Base-by-base conservation (phyloP, 1,140 invertebrate species). In the Drosophila seguyi region DNA sequence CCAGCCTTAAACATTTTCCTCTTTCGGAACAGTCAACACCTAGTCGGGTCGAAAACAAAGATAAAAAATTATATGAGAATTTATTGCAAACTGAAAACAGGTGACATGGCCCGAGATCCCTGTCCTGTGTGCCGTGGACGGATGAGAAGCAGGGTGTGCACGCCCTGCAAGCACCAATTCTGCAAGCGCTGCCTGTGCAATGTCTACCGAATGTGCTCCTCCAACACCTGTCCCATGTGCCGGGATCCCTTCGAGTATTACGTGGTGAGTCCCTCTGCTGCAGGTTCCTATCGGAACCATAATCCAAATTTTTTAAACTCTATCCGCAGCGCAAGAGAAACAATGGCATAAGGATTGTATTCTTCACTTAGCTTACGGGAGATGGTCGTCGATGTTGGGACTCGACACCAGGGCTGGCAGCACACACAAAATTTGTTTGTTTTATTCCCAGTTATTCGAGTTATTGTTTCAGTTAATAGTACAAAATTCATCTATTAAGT, bases 211-310 rank as follows among this genome's bases (percentile, higher is more conserved):
- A 13, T 36, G 29, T 58, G 84, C 20, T 1, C 56, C 13, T 8
- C 42, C 10, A 88, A 79, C 18, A 20, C 34, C 1, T 87, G 83
- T 47, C 83, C 83, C 1, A 22, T 87, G 36, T 87, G 83, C 20
- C 75, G 83, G 6, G 56, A 57, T 2, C 62, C 75, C 8, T 65
- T 87, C 20, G 58, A 69, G 7, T 87, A 87, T 45, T 87, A 79
- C 38, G 47, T 83, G 67, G 83, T 87, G 36, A 88, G 83, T 73
- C 6, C 6, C 6, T 10, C 6, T 10, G 27, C 18, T 36, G 13
- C 18, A 16, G 13, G 16, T 31, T 6, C 8, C 5, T 16, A 16
- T 16, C 7, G n/a, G 1, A 1, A 1, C 2, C 6, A n/a, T 20
- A 45, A 45, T n/a, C 31, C 6, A 6, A 11, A 38, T 3, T 27